These are phyloP conservation scores for Tursiops truncatus DNA, from an alignment of 2,113 vertebrate genomes.

Conservation along the genomic window DNA sequence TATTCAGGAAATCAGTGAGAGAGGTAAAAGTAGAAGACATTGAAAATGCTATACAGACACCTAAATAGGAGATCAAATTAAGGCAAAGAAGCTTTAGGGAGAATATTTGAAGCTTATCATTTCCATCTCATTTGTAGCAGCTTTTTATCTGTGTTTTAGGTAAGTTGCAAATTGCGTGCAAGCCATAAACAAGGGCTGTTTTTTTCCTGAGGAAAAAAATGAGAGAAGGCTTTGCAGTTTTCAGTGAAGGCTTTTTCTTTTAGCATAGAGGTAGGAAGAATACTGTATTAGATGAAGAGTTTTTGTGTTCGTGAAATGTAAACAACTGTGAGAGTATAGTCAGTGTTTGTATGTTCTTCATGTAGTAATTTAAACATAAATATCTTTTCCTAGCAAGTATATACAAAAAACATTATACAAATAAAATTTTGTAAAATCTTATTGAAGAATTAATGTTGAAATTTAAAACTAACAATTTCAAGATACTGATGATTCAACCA, in stretches of 20 bases:
- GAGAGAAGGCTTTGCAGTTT: not conserved
- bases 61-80: not conserved
- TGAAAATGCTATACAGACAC: not conserved
- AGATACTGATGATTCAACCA: not conserved
- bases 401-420: not conserved
- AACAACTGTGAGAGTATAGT: not conserved
- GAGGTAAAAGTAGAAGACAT: not conserved
- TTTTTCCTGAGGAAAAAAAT: not conserved
- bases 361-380: constrained; percentile 9
- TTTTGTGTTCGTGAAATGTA: constrained; percentile 5
- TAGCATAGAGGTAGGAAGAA: not conserved
- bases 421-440: constrained; percentile 24
- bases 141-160: constrained; percentile 35
- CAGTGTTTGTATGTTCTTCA: not conserved
- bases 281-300: not conserved
- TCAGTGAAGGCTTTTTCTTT: not conserved
- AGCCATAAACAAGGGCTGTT: not conserved
- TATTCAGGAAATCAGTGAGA: not conserved
- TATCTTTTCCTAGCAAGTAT: not conserved
- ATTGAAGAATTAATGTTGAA: not conserved
- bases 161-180: not conserved
- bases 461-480: constrained; percentile 1
- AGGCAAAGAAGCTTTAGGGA: not conserved
- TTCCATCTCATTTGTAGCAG: not conserved
- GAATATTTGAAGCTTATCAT: not conserved